Conservation (phyloP, 2,888 invertebrate species). For the Gryllus longicercus region DNA sequence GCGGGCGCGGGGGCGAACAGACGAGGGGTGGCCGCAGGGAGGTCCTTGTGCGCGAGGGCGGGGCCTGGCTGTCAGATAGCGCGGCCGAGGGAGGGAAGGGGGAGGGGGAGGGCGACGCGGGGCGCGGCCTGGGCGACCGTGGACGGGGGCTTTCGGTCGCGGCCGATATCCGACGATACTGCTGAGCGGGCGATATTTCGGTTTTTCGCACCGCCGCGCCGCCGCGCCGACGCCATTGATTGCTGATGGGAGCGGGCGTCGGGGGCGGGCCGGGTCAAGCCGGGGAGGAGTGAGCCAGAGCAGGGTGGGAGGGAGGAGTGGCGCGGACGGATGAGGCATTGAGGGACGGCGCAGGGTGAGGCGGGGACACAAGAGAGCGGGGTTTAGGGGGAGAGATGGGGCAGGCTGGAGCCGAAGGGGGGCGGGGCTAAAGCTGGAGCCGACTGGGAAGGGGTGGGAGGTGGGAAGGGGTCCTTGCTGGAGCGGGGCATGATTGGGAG, state of each 20-base stretch:
- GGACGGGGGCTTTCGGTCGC: not conserved
- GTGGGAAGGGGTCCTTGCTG: too few species aligned
- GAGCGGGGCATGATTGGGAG: too few species aligned
- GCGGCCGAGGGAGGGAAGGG: not conserved
- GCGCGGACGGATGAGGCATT: too few species aligned
- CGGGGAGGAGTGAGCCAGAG: not conserved
- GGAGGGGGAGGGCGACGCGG: not conserved
- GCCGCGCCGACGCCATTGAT: not conserved
- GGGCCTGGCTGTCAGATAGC: not conserved
- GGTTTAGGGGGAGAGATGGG: too few species aligned
- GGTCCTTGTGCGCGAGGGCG: too few species aligned
- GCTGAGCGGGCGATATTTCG: conserved; percentile 11
- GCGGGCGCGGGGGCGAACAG: too few species aligned
- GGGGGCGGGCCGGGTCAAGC: not conserved
- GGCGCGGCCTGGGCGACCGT: not conserved
- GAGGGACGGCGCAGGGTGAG: too few species aligned
- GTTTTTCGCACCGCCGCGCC: not conserved
- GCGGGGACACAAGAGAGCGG: too few species aligned
- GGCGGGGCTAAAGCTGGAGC: too few species aligned
- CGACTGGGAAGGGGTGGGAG: too few species aligned
- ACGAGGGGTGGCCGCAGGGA: too few species aligned
- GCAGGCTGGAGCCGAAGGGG: too few species aligned
- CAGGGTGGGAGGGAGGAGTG: not conserved
- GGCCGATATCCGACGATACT: conserved; percentile 7
- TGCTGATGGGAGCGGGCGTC: not conserved